A percentile compares a stretch with the other conserved stretches of the same genome.
Evolutionary conservation across 2,888 invertebrate genomes (phyloP).

Genomic region (Trachelus stipa): DNA sequence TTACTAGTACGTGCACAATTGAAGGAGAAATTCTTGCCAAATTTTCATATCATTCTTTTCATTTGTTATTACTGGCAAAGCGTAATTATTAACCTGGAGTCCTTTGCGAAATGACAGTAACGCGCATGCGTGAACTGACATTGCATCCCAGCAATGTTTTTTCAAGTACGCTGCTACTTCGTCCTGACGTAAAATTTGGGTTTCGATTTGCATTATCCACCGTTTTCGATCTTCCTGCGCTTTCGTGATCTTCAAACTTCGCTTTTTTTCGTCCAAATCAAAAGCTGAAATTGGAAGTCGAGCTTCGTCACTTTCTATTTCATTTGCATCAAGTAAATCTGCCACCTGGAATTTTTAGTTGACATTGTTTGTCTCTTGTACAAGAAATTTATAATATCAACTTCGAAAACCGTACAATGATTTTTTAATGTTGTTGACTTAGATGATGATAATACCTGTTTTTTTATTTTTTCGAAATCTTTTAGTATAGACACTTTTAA

Average conservation of each 20-base stretch:
- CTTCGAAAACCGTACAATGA: background rate
- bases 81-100: constrained; percentile 71
- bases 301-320: constrained; percentile 69
- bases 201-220: constrained; percentile 68
- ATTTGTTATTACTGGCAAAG: constrained; percentile 65
- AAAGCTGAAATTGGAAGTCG: constrained; percentile 73
- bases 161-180: constrained; percentile 71
- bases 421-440: too few relatives aligned
- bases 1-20: background rate
- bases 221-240: constrained; percentile 68
- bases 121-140: constrained; percentile 66
- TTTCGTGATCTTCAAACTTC: constrained; percentile 61
- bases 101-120: constrained; percentile 63
- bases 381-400: background rate
- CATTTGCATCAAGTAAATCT: constrained; percentile 69
- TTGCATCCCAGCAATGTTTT: constrained; percentile 71
- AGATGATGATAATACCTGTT: constrained; percentile 33
- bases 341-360: constrained; percentile 39
- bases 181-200: constrained; percentile 71
- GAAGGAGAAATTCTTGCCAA: constrained; percentile 58
- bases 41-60: constrained; percentile 58
- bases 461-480: constrained; percentile 60
- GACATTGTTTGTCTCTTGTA: background rate
- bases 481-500: constrained; percentile 56
- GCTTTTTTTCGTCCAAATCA: constrained; percentile 70